Evolutionary conservation across 2,888 invertebrate species (phyloP), one percentile per base, ranked within the genome.

Genomic region (Drosophila anomelani): DNA sequence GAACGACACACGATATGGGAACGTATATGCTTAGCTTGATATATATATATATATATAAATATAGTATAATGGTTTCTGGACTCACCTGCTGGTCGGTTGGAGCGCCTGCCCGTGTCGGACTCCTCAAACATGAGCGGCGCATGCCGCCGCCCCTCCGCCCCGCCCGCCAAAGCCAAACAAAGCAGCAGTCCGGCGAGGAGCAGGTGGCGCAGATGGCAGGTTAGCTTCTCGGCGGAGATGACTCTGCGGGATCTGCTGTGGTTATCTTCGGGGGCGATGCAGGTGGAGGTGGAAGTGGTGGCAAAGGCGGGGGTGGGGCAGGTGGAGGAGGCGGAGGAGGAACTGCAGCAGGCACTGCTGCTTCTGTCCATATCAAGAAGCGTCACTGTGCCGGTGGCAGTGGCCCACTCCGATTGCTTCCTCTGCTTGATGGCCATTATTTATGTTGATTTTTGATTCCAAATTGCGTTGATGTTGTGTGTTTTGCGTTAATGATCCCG

Each of bases 51-150:
- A 53, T 13, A 12, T 38, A 41, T 34, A 12, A 15, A 10, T 29
- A 20, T 34, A 15, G 15, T 36, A 53, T 53, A 23, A 51, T 41
- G 20, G 23, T 46, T 15, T 32, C 9, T 43, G 26, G 43, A 94
- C 95, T 95, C 93, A 95, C 95, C 95, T 93, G 95, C 95, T 88
- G 95, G 94, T 78, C 95, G 93, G 90, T 94, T 94, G 90, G 94
- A 94, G 85, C 95, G 94, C 60, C 95, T 94, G 79, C 94, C 94
- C 79, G 94, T 94, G 92, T 95, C 95, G 88, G 95, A 94, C 92
- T 95, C 95, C 92, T 95, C 95, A 70, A 94, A 93, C 90, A 95
- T 93, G 81, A 94, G 93, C 79, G 95, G 95, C 85, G 95, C 94
- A 91, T 94, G 94, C 87, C 94, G 94, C 85, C 95, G 83, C 58